Evolutionary conservation across 2,797 vertebrate species (phyloP).

Genomic region (Sarcoramphus papa): DNA sequence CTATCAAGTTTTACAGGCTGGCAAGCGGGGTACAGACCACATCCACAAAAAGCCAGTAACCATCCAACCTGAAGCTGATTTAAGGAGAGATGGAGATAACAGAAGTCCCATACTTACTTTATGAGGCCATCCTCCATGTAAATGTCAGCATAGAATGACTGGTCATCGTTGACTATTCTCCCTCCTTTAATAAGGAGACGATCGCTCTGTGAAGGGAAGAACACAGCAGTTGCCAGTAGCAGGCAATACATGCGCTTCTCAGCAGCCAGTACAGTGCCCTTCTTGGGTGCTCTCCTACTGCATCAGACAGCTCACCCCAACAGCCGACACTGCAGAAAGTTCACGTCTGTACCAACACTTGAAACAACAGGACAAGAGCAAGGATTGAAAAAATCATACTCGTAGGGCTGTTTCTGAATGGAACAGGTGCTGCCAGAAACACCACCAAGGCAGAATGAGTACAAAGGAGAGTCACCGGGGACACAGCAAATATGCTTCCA

Average conservation of each 20-base stretch:
- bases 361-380: background rate
- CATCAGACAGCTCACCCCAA: background rate
- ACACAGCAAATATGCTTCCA: background rate
- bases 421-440: background rate
- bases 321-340: fast-evolving
- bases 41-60: background rate
- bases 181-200: constrained; percentile 97
- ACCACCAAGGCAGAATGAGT: background rate
- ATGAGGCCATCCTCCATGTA: constrained; percentile 98
- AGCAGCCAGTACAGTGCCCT: too few species aligned
- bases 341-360: background rate
- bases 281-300: too few species aligned
- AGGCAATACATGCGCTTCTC: background rate
- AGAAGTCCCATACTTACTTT: constrained; percentile 79
- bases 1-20: background rate
- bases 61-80: background rate
- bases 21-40: background rate
- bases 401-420: background rate
- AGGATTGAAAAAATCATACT: background rate
- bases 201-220: constrained; percentile 83
- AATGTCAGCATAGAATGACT: constrained; percentile 94
- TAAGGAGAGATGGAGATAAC: background rate
- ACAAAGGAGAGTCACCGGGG: background rate
- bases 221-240: background rate
- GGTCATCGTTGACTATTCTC: constrained; percentile 96